A percentile compares a stretch with the other conserved stretches of the same genome.
Evolutionary conservation across 2,888 invertebrate species (phyloP).

Genomic region (Drepanosiphum platanoidis): DNA sequence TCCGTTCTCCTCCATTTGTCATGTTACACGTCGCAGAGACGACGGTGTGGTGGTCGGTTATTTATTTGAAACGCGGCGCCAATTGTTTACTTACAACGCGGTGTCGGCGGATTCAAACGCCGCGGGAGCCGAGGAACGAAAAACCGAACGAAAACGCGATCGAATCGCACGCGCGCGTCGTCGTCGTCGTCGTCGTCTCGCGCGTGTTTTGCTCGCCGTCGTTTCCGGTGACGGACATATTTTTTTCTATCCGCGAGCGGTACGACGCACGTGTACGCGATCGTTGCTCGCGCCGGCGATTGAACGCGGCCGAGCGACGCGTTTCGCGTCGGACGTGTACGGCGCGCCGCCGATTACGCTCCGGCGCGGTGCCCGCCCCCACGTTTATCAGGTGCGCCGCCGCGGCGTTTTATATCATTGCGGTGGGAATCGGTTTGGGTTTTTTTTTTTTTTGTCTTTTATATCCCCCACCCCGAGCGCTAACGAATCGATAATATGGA

Average conservation of each 20-base stretch:
- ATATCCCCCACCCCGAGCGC: too few relatives aligned
- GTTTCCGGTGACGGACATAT: not conserved
- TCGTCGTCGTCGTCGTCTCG: not conserved
- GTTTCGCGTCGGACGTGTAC: not conserved
- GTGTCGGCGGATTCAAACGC: not conserved
- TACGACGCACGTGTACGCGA: not conserved
- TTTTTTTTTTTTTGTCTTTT: too few relatives aligned
- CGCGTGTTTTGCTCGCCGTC: not conserved
- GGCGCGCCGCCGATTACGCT: not conserved
- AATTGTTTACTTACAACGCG: not conserved
- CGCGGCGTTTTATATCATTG: too few relatives aligned
- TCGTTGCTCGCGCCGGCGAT: not conserved
- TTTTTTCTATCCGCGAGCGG: too few relatives aligned
- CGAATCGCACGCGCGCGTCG: not conserved
- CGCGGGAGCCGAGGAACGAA: not conserved
- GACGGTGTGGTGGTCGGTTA: not conserved
- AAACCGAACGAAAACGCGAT: not conserved
- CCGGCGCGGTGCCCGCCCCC: not conserved
- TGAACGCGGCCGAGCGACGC: not conserved
- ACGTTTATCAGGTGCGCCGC: not conserved
- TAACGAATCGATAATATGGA: too few relatives aligned
- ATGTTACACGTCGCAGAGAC: not conserved
- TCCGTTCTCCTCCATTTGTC: conserved; percentile 53
- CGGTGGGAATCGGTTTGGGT: not conserved
- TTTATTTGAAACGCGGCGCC: not conserved